Evolutionary conservation across 2,113 vertebrate species (phyloP).

Genomic region (Syngnathoides biaculeatus): DNA sequence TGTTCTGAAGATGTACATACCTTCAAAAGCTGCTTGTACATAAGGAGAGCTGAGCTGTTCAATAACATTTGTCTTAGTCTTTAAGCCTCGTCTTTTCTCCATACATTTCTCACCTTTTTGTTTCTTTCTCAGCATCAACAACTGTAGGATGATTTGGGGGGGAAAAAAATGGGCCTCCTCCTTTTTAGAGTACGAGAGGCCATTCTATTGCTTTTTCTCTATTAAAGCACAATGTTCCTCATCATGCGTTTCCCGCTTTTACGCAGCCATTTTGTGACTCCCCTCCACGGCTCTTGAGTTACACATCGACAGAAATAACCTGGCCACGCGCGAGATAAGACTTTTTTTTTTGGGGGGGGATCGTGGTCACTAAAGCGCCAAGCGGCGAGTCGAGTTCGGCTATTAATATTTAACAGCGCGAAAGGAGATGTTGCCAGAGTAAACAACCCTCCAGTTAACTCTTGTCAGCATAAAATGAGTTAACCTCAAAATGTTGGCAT

Average conservation of each 20-base stretch:
- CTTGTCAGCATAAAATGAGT: neutral
- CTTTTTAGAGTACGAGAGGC: conserved; percentile 24
- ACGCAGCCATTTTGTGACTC: neutral
- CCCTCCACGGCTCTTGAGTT: neutral
- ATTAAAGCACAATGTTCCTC: conserved; percentile 39
- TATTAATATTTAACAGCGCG: neutral
- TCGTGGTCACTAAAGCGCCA: neutral
- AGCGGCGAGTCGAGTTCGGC: neutral
- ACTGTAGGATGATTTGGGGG: conserved; percentile 22
- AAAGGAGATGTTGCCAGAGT: neutral
- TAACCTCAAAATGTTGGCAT: neutral
- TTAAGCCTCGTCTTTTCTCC: conserved; percentile 54
- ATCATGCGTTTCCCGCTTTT: neutral
- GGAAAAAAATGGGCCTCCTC: conserved; percentile 37
- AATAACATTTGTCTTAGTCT: conserved; percentile 52
- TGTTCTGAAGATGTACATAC: conserved; percentile 84
- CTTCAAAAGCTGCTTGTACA: conserved; percentile 61
- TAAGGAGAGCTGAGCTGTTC: conserved; percentile 48
- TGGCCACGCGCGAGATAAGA: neutral
- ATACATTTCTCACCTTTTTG: conserved; percentile 22
- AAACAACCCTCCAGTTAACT: neutral
- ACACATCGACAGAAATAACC: neutral
- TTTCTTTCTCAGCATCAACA: conserved; percentile 11
- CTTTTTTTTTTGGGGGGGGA: neutral
- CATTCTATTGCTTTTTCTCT: conserved; percentile 27